These are phyloP conservation scores for Hololepta plana DNA, from an alignment of 2,888 invertebrate species.

Conservation along the genomic window DNA sequence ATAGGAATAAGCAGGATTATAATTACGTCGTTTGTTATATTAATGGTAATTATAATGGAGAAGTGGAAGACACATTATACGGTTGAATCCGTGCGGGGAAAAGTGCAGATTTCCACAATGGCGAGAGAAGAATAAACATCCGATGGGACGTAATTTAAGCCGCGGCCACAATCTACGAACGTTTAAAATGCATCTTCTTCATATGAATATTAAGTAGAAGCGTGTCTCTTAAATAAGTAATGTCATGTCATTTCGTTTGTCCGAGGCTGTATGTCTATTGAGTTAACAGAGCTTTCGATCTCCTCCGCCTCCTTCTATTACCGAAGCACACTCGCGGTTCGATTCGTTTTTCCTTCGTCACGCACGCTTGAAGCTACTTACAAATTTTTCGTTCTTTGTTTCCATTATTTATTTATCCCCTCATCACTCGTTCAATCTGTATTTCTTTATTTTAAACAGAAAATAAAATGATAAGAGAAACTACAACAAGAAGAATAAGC, in stretches of 20 bases:
- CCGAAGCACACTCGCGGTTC: too few species aligned
- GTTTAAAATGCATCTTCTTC: constrained; percentile 15
- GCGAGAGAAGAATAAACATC: too few species aligned
- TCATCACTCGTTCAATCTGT: constrained; percentile 3
- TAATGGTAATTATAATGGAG: too few species aligned
- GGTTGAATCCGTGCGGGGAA: too few species aligned
- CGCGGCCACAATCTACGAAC: constrained; percentile 11
- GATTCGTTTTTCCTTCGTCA: constrained; percentile 11
- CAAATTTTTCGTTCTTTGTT: constrained; percentile 6
- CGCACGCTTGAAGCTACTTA: constrained; percentile 11
- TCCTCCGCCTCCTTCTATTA: too few species aligned
- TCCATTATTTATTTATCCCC: background rate
- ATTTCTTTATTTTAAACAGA: constrained; percentile 4
- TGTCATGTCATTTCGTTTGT: constrained; percentile 13
- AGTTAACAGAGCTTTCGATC: constrained; percentile 13
- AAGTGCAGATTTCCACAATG: too few species aligned
- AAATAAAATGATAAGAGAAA: too few species aligned
- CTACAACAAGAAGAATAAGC: too few species aligned
- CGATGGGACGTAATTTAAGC: too few species aligned
- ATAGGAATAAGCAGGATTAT: too few species aligned
- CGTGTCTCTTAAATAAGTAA: constrained; percentile 14
- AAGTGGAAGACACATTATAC: too few species aligned
- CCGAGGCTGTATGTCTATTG: constrained; percentile 13
- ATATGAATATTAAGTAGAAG: constrained; percentile 16
- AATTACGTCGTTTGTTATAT: too few species aligned